phyloP scores from a whole-genome alignment of 1,140 invertebrate species.

The Bombus sibiricus region DNA sequence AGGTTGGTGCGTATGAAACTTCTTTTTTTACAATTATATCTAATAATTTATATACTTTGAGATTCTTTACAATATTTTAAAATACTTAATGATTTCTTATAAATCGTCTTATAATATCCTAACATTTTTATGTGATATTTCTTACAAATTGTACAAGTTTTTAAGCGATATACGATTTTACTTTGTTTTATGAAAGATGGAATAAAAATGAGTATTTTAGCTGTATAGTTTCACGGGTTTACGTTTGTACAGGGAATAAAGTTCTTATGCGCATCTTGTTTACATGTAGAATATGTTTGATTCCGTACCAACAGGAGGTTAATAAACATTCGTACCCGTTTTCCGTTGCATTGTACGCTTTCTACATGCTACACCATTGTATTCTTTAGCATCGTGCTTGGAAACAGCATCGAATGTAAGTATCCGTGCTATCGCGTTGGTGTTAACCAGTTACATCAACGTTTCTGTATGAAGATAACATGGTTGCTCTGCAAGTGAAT shows the following conservation, averaged over 20 bases:
- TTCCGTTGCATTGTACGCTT: neutral
- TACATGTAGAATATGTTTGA: neutral
- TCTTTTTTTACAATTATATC: no score
- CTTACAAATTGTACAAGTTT: neutral
- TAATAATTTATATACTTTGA: no score
- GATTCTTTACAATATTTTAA: no score
- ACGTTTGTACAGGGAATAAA: neutral
- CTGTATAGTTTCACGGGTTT: neutral
- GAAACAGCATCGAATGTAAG: neutral
- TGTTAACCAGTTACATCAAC: neutral
- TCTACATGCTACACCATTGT: neutral
- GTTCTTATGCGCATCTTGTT: conserved; percentile 3
- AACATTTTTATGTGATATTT: no score
- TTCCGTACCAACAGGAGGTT: neutral
- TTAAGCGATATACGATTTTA: neutral
- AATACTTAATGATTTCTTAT: no score
- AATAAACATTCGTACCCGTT: conserved; percentile 17
- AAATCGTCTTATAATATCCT: no score
- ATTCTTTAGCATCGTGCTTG: conserved; percentile 1
- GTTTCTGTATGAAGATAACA: neutral
- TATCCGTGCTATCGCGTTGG: neutral
- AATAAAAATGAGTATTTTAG: neutral
- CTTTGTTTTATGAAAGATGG: neutral
- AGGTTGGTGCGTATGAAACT: no score
- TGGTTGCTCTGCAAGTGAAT: neutral